Conservation (phyloP, 2,113 vertebrate genomes). For the Onychostoma macrolepis region DNA sequence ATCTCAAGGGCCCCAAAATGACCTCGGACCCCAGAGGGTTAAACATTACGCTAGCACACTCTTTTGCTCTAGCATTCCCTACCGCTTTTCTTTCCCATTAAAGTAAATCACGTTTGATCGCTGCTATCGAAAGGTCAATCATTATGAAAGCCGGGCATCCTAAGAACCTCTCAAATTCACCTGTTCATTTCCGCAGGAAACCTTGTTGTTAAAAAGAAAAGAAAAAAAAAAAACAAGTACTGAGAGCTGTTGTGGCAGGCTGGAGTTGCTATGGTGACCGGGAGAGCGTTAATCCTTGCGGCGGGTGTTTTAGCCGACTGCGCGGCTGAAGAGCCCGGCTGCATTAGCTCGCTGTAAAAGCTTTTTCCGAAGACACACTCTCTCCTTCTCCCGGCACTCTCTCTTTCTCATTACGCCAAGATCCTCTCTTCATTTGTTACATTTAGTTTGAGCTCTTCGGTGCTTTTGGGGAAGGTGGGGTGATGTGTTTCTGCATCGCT, state of each 20-base stretch:
- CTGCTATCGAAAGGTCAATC: slow-evolving; percentile 47
- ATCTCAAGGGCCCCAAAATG: too few relatives aligned
- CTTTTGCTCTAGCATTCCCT: background rate
- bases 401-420: slow-evolving; percentile 37
- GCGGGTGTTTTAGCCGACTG: slow-evolving; percentile 66
- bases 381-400: slow-evolving; percentile 10
- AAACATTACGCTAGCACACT: background rate
- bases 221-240: background rate
- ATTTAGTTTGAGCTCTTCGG: slow-evolving; percentile 31
- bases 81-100: background rate
- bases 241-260: slow-evolving; percentile 51
- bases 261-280: slow-evolving; percentile 78
- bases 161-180: slow-evolving; percentile 54
- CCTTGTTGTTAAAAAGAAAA: slow-evolving; percentile 49
- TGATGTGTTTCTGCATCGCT: background rate
- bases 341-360: slow-evolving; percentile 66
- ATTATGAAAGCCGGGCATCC: slow-evolving; percentile 43
- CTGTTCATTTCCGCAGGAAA: slow-evolving; percentile 49
- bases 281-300: slow-evolving; percentile 70
- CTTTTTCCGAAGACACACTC: slow-evolving; percentile 46
- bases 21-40: too few relatives aligned
- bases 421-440: slow-evolving; percentile 44
- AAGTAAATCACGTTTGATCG: slow-evolving; percentile 26
- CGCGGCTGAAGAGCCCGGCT: slow-evolving; percentile 70
- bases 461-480: background rate